Evolutionary conservation across 2,113 vertebrate species (phyloP).

Genomic region (Crotalus viridis): DNA sequence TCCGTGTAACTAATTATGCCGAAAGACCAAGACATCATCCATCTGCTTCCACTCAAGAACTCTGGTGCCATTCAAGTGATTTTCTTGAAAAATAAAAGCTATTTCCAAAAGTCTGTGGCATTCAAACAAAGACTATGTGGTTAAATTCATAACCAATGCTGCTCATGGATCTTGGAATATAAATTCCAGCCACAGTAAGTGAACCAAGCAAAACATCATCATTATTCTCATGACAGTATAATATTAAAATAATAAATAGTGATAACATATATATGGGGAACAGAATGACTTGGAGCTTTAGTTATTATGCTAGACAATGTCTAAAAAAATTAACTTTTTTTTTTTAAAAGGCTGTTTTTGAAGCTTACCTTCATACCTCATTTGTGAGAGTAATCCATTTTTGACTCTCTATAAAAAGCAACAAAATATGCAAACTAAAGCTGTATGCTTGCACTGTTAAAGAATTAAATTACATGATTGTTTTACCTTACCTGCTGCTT

Average conservation of each 20-base stretch:
- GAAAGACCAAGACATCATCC: neutral
- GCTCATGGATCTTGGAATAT: neutral
- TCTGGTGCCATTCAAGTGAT: neutral
- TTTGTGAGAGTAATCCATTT: neutral
- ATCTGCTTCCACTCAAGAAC: neutral
- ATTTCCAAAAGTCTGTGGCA: neutral
- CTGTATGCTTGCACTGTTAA: neutral
- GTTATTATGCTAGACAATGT: neutral
- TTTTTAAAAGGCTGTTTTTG: neutral
- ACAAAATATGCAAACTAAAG: neutral
- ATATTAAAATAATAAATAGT: neutral
- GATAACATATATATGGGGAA: neutral
- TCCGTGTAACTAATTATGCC: neutral
- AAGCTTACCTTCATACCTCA: neutral
- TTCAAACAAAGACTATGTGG: neutral
- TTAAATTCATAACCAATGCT: neutral
- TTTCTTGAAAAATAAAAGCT: neutral
- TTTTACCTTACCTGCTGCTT: conserved; percentile 13
- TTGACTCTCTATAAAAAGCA: neutral
- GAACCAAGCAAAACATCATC: neutral
- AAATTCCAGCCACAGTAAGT: neutral
- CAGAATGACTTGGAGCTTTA: neutral
- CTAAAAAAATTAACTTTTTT: neutral
- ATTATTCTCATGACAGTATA: neutral
- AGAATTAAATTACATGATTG: neutral